Evolutionary conservation across 2,113 vertebrate species (phyloP).

Genomic region (Phyllostomus discolor): DNA sequence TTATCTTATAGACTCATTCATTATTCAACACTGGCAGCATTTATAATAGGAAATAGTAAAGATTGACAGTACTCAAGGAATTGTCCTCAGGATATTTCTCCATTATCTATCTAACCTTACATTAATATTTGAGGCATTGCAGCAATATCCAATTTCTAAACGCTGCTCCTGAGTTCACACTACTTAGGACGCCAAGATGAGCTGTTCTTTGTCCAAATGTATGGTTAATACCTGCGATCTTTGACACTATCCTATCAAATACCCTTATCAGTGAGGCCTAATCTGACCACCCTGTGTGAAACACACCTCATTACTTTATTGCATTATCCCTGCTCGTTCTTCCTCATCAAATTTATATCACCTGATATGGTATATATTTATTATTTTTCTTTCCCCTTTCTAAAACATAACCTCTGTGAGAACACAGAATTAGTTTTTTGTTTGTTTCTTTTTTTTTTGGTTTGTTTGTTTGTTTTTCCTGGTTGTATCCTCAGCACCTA

Average conservation of each 20-base stretch:
- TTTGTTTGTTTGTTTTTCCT: not conserved
- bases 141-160: slow-evolving; percentile 1
- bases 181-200: not conserved
- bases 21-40: slow-evolving; percentile 32
- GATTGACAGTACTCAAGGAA: slow-evolving; percentile 25
- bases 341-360: not conserved
- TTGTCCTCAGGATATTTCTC: not conserved
- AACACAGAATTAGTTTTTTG: not conserved
- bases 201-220: not conserved
- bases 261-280: not conserved
- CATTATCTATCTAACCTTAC: slow-evolving; percentile 22
- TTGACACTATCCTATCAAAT: not conserved
- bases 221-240: not conserved
- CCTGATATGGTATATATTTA: not conserved
- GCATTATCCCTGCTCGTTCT: not conserved
- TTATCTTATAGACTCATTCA: slow-evolving; percentile 28
- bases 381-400: not conserved
- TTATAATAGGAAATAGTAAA: slow-evolving; percentile 30
- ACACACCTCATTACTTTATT: not conserved
- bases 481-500: not conserved
- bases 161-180: not conserved
- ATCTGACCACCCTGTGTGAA: not conserved
- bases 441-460: too few relatives aligned
- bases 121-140: slow-evolving; percentile 39
- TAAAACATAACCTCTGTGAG: not conserved